Evolutionary conservation across 2,797 vertebrate genomes (phyloP), one percentile per base, ranked within the genome.

Genomic region (Notamacropus eugenii): DNA sequence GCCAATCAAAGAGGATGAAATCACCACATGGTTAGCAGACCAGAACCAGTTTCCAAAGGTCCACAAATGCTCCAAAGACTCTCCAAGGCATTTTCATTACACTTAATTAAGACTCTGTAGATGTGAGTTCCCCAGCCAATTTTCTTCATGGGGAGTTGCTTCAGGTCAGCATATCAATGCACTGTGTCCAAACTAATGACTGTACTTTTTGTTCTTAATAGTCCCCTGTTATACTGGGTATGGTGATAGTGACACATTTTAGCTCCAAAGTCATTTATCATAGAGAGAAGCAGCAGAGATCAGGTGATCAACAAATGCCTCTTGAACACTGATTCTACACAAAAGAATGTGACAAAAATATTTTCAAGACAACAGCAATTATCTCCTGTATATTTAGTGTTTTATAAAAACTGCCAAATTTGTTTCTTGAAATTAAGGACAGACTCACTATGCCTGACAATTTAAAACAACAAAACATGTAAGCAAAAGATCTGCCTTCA

Each of bases 381-480:
- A 9, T 58, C 34, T 57, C 22, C 28, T 27, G 27, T 58, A 11
- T 62, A 1, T 67, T 92, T 91, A 82, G 90, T 8, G 90, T 14
- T 14, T 92, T 94, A 56, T 5, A 74, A 90, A 93, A 92, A 14
- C 24, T 34, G 92, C n/a, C 14, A 92, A 16, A 5, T 57, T 22
- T 0, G 62, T 95, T 74, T 16, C 62, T 92, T 94, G 62, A 24
- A 90, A 95, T 94, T 62, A 87, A 93, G 92, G 40, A 57, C 92
- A 91, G 19, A 14, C 50, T 59, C 16, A 59, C 28, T 31, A 29
- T 92, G 12, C 9, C 34, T 93, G 40, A 50, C n/a, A 40, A 94
- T 54, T 92, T 56, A 95, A 92, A 95, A 92, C 52, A 93, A 96
- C 67, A 40, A 82, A 95, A 91, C 12, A 50, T 46, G 4, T 52